phyloP scores from a whole-genome alignment of 2,113 vertebrate genomes.

The Romanogobio albipinnatus region DNA sequence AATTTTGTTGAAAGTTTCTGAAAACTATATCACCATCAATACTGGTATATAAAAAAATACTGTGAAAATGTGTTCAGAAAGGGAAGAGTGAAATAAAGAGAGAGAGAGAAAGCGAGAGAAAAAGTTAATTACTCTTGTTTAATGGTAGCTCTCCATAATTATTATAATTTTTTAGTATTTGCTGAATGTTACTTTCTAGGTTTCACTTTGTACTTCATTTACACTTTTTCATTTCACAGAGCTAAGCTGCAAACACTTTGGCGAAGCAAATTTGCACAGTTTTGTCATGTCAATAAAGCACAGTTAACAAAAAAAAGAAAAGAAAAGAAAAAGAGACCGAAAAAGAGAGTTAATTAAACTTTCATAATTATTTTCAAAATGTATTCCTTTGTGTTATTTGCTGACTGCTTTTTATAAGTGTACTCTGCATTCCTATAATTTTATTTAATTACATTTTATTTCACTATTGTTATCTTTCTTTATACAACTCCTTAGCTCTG shows the following conservation, averaged over 20 bases:
- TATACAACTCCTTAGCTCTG: neutral
- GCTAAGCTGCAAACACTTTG: neutral
- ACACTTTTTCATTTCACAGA: neutral
- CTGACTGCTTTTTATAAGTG: neutral
- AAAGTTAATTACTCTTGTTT: neutral
- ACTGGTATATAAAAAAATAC: neutral
- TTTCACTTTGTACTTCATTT: neutral
- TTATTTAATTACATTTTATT: neutral
- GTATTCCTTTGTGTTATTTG: neutral
- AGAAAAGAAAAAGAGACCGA: neutral
- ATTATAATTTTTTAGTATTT: neutral
- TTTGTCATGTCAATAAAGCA: neutral
- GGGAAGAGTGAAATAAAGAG: neutral
- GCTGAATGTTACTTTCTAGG: neutral
- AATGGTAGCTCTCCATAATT: neutral
- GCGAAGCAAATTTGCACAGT: neutral
- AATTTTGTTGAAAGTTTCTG: neutral
- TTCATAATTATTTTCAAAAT: neutral
- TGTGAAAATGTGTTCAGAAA: neutral
- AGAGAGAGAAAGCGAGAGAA: neutral
- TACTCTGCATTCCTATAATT: neutral
- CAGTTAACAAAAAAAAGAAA: neutral
- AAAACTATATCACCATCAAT: neutral
- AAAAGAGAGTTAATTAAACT: conserved; percentile 9
- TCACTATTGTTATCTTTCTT: neutral